Conservation (phyloP, 2,797 vertebrate species). For the Todus mexicanus region DNA sequence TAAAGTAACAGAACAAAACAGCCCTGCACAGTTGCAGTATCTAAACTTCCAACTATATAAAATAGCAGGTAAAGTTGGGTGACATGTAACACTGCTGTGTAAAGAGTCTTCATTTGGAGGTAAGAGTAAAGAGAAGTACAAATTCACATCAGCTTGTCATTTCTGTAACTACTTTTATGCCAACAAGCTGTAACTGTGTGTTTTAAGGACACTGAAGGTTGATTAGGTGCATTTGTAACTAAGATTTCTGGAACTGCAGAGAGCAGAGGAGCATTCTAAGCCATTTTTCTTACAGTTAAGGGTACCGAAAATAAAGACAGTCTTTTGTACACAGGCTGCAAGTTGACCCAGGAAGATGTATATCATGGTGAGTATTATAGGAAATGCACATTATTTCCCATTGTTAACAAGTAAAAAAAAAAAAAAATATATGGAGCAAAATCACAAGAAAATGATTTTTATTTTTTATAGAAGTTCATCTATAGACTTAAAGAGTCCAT, state of each 20-base stretch:
- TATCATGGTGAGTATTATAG: neutral
- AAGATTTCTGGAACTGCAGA: neutral
- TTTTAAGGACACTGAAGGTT: neutral
- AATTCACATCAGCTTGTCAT: neutral
- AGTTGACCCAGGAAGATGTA: accelerated
- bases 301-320: neutral
- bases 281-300: neutral
- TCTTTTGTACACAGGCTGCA: neutral
- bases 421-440: neutral
- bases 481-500: neutral
- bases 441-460: neutral
- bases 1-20: neutral
- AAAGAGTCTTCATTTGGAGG: neutral
- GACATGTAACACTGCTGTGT: neutral
- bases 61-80: neutral
- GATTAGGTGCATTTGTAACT: neutral
- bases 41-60: neutral
- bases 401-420: neutral
- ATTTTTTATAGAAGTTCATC: neutral
- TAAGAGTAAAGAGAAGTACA: neutral
- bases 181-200: neutral
- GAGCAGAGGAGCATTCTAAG: neutral
- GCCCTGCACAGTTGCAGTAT: neutral
- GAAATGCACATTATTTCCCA: neutral
- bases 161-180: neutral